Evolutionary conservation across 2,113 vertebrate genomes (phyloP), one percentile per base, ranked within the genome.

Genomic region (Spermophilus dauricus): DNA sequence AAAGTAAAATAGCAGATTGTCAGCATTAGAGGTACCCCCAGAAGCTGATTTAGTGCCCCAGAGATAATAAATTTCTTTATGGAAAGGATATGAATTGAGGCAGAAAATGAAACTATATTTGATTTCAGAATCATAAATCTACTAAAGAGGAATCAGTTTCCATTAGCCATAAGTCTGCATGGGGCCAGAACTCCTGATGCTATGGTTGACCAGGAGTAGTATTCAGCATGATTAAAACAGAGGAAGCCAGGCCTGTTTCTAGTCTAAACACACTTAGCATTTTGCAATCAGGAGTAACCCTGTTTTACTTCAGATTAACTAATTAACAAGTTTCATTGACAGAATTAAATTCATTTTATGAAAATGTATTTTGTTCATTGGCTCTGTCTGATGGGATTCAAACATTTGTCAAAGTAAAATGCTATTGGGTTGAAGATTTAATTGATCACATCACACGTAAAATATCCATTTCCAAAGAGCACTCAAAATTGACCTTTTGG

Each of bases 301-400:
- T 72, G 48, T 86, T 97, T 94, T 75, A 58, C 67, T 95, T 91
- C 20, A 67, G 65, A 18, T 85, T 39, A 86, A 93, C 42, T 78
- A 77, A 56, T 91, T 69, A 51, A 14, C 37, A 94, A 53, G 20
- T 89, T 93, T 16, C 65, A 83, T 6, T 73, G 34, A 95, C 26
- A 84, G 42, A 88, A 95, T 89, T 96, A 69, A 42, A 92, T 88
- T 28, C 51, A 30, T 72, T 96, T 92, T 78, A 73, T 93, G 86
- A 94, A 95, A 90, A 84, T 58, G 58, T 1, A 22, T 87, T 94
- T 89, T 90, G 28, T 37, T 94, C 26, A 67, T 51, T 75, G 26
- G 45, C 78, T 37, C 34, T 86, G 22, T 8, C 72, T 69, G 34
- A 67, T 89, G 26, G 32, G 24, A 86, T 86, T 72, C 39, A 83